A percentile compares a stretch with the other conserved stretches of the same genome.
Conservation (phyloP, 2,888 invertebrate genomes). For the Sclerodermus sp. region DNA sequence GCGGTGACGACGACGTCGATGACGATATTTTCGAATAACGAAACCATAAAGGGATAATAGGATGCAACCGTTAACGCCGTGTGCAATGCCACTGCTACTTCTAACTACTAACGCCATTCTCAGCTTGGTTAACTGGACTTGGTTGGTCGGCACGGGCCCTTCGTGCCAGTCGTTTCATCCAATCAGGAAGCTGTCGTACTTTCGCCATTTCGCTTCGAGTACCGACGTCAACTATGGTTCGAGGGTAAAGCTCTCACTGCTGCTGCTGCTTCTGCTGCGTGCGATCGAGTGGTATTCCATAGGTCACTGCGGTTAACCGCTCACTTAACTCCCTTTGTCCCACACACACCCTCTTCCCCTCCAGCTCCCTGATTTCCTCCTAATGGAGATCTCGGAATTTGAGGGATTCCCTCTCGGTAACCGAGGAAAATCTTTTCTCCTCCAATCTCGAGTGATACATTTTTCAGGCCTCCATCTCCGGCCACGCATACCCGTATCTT, state of each 20-base stretch:
- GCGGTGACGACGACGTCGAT: no score
- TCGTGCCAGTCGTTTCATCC: background rate
- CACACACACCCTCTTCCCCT: no score
- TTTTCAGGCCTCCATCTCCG: slow-evolving; percentile 16
- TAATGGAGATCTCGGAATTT: slow-evolving; percentile 14
- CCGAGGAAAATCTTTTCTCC: slow-evolving; percentile 8
- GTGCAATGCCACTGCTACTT: no score
- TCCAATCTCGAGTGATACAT: slow-evolving; percentile 1
- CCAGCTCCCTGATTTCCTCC: slow-evolving; percentile 1
- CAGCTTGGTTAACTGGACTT: no score
- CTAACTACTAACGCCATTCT: no score
- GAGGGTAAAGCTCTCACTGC: no score
- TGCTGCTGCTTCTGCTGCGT: no score
- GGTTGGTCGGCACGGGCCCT: no score
- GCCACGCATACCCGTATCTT: no score
- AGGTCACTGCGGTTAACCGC: slow-evolving; percentile 21
- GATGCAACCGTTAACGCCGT: no score
- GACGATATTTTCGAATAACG: no score
- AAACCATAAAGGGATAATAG: no score
- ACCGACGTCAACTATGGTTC: background rate
- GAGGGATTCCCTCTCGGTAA: slow-evolving; percentile 7
- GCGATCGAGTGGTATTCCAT: slow-evolving; percentile 1
- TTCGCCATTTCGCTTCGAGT: background rate
- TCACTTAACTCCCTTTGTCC: slow-evolving; percentile 16
- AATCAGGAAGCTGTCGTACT: background rate